Evolutionary conservation across 2,113 vertebrate species (phyloP), one percentile per base, ranked within the genome.

Genomic region (Zosterops borbonicus): DNA sequence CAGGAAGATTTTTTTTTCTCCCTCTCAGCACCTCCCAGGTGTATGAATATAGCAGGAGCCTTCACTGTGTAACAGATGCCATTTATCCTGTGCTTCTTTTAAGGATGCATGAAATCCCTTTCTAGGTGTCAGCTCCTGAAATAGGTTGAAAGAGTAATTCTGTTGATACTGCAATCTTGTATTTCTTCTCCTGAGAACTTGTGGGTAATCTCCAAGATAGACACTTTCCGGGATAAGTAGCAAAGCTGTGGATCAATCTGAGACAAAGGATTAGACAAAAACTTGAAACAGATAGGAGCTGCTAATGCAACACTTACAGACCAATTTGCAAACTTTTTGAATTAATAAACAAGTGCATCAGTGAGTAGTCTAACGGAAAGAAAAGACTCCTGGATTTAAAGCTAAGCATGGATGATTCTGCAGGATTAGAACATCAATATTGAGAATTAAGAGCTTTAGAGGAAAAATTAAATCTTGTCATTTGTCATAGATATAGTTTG

Each of bases 371-470:
- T 90, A 83, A 69, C 67, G 21, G 59, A 85, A 50, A 87, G 56
- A 77, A 83, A 89, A 68, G 76, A 46, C 14, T 78, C 5, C 25
- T 47, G 41, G 81, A 64, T 92, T 92, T 92, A 79, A 87, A 87
- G 80, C 62, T 92, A 75, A 87, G 49, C n/a, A 7, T 27, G 46
- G 62, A 71, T 96, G 85, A 93, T 84, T 95, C 63, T 59, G 47
- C 65, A 82, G 64, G 86, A 87, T 93, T 78, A 82, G 58, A 64
- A 49, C n/a, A 78, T 79, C 37, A 62, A 1, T 73, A 52, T 4
- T 82, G 56, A 59, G 19, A 25, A 7, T 67, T 76, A 92, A 86
- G 76, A 87, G 70, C 44, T 91, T 79, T 89, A 53, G 75, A 79
- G 55, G 53, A 82, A 82, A 89, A 89, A 71, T 25, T 56, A 53